phyloP scores from a whole-genome alignment of 2,113 vertebrate genomes.

The Grallaria varia region DNA sequence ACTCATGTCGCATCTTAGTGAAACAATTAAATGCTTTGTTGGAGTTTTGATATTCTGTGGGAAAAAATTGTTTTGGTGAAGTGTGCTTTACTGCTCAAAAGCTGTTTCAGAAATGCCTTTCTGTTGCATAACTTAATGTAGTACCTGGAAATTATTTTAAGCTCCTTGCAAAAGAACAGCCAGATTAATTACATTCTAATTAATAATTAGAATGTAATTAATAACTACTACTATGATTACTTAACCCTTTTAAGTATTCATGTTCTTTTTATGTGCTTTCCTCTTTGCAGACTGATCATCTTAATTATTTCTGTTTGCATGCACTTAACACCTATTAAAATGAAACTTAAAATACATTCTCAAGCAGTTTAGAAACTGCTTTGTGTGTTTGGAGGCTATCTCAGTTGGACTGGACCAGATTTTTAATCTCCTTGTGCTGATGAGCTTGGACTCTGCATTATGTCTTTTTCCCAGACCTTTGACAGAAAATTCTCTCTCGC shows the following conservation, averaged over 20 bases:
- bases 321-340: slow-evolving; percentile 3
- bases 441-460: not conserved
- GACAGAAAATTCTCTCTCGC: not conserved
- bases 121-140: not conserved
- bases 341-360: not conserved
- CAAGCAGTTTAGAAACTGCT: not conserved
- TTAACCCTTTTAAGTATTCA: not conserved
- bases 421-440: not conserved
- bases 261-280: not conserved
- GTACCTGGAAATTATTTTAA: not conserved
- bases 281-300: not conserved
- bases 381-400: not conserved
- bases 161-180: not conserved
- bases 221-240: not conserved
- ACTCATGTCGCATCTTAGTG: not conserved
- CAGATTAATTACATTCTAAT: not conserved
- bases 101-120: not conserved
- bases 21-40: not conserved
- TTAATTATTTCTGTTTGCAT: slow-evolving; percentile 9
- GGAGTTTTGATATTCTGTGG: not conserved
- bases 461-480: slow-evolving; percentile 13
- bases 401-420: not conserved
- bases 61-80: not conserved
- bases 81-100: not conserved
- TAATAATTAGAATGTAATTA: slow-evolving; percentile 12